These are phyloP conservation scores for Alosa sapidissima DNA, from an alignment of 2,797 vertebrate genomes.

Conservation along the genomic window DNA sequence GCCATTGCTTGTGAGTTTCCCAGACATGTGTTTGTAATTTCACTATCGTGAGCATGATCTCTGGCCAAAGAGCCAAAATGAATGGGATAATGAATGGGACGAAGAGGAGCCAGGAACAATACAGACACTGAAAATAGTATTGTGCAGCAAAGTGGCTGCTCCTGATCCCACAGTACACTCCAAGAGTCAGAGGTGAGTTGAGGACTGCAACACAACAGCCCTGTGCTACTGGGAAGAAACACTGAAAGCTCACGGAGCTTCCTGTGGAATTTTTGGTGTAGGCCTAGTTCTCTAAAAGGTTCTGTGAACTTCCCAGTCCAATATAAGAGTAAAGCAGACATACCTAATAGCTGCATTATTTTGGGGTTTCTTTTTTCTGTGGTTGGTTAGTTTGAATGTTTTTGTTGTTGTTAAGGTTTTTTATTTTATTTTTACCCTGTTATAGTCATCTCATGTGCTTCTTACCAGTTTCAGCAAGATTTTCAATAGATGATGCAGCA, in stretches of 20 bases:
- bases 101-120: constrained; percentile 3
- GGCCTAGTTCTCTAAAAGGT: neutral
- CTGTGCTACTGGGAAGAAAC: neutral
- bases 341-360: neutral
- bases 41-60: constrained; percentile 23
- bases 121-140: neutral
- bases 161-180: neutral
- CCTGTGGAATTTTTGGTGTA: neutral
- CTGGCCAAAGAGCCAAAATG: neutral
- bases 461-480: constrained; percentile 44
- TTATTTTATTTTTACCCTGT: neutral
- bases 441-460: neutral
- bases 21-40: constrained; percentile 23
- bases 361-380: neutral
- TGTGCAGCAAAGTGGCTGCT: neutral
- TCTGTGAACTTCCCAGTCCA: neutral
- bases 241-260: neutral
- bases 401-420: neutral
- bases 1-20: neutral
- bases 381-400: neutral
- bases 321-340: neutral
- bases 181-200: constrained; percentile 2
- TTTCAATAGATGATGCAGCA: constrained; percentile 33
- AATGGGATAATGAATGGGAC: neutral
- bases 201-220: neutral